Evolutionary conservation across 2,797 vertebrate species (phyloP).

Genomic region (Sus cebifrons): DNA sequence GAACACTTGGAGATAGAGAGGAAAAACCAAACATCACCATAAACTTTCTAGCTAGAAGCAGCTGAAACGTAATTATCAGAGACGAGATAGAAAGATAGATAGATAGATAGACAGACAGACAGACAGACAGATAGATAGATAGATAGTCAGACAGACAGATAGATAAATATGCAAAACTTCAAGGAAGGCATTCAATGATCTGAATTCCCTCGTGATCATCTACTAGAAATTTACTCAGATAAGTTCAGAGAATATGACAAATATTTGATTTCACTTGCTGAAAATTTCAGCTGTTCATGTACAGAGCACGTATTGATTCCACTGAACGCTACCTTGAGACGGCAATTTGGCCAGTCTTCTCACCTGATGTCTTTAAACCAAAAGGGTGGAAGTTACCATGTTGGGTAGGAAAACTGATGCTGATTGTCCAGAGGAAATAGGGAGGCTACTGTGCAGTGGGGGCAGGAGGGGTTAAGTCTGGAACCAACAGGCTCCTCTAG

Average conservation of each 20-base stretch:
- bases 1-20: background rate
- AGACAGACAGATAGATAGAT: too few relatives aligned
- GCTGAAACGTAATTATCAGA: background rate
- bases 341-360: background rate
- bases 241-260: conserved; percentile 45
- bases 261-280: background rate
- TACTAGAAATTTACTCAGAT: background rate
- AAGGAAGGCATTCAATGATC: background rate
- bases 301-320: fast-evolving
- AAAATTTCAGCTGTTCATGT: background rate
- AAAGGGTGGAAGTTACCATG: background rate
- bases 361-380: background rate
- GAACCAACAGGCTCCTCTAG: background rate
- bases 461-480: background rate
- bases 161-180: background rate
- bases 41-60: background rate
- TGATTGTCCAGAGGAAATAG: background rate
- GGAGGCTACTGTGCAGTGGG: background rate
- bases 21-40: background rate
- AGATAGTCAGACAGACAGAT: too few relatives aligned
- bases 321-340: background rate
- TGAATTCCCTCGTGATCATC: background rate
- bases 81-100: too few relatives aligned
- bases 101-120: too few relatives aligned
- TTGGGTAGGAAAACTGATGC: background rate